Evolutionary conservation across 2,113 vertebrate species (phyloP).

Genomic region (Corydoras sp.): DNA sequence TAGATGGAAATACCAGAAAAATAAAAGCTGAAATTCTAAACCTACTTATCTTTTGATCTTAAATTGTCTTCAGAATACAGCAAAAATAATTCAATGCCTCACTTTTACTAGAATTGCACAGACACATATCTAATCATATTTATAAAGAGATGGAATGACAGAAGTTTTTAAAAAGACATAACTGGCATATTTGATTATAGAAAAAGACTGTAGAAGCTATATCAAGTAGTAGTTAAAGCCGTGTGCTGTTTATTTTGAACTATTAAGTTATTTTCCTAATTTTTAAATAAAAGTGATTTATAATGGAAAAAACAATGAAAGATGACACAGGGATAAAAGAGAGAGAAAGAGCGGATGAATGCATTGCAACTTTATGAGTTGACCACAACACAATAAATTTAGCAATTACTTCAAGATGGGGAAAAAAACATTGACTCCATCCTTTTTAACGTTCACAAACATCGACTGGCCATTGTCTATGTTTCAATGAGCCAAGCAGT

Average conservation of each 20-base stretch:
- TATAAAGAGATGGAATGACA: too few relatives aligned
- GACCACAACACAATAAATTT: slow-evolving; percentile 51
- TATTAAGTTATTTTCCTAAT: slow-evolving; percentile 61
- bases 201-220: slow-evolving; percentile 46
- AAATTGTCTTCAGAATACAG: too few relatives aligned
- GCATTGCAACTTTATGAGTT: slow-evolving; percentile 50
- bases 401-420: slow-evolving; percentile 59
- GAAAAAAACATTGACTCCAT: slow-evolving; percentile 40
- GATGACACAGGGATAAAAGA: slow-evolving; percentile 43
- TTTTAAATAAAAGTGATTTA: slow-evolving; percentile 69
- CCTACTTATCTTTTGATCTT: too few relatives aligned
- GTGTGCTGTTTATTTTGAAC: slow-evolving; percentile 56
- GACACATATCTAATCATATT: too few relatives aligned
- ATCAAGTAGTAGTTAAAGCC: slow-evolving; percentile 39
- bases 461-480: slow-evolving; percentile 54
- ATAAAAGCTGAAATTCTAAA: too few relatives aligned
- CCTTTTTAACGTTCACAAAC: slow-evolving; percentile 52
- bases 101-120: too few relatives aligned
- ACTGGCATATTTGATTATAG: too few relatives aligned
- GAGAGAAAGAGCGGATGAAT: slow-evolving; percentile 49
- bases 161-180: too few relatives aligned
- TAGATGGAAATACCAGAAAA: too few relatives aligned
- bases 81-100: too few relatives aligned
- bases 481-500: slow-evolving; percentile 38
- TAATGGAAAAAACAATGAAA: slow-evolving; percentile 57